Evolutionary conservation across 2,797 vertebrate genomes (phyloP).

Genomic region (Falco berigora): DNA sequence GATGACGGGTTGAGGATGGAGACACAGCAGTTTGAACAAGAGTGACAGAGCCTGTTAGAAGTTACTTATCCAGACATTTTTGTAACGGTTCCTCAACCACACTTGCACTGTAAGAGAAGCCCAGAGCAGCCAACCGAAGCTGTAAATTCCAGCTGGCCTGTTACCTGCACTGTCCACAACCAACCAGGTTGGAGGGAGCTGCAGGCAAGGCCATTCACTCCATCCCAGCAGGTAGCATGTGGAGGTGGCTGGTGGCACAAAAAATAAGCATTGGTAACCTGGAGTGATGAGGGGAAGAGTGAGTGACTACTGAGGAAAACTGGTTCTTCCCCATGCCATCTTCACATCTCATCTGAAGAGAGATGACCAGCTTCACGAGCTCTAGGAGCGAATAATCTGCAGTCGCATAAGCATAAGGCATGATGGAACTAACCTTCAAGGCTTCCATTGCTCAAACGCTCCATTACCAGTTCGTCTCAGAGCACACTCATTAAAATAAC

Average conservation of each 20-base stretch:
- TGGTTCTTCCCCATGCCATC: not conserved
- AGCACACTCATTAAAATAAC: not conserved
- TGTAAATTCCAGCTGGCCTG: not conserved
- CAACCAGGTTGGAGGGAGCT: not conserved
- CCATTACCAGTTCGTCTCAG: not conserved
- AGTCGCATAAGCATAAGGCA: not conserved
- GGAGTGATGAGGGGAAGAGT: not conserved
- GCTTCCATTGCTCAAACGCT: not conserved
- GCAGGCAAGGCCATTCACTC: not conserved
- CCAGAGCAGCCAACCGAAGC: not conserved
- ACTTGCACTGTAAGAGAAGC: not conserved
- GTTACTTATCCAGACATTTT: not conserved
- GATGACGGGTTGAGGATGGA: not conserved
- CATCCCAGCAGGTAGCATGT: not conserved
- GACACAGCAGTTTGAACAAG: not conserved
- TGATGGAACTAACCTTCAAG: not conserved
- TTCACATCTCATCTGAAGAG: not conserved
- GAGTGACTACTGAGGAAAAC: not conserved
- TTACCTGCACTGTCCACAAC: not conserved
- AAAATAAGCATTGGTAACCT: not conserved
- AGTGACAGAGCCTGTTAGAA: not conserved
- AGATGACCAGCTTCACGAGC: not conserved
- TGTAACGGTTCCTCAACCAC: not conserved
- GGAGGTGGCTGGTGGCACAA: not conserved
- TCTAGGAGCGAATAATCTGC: not conserved